Evolutionary conservation across 2,888 invertebrate genomes (phyloP), one percentile per base, ranked within the genome.

Genomic region (Eumerus sabulonum): DNA sequence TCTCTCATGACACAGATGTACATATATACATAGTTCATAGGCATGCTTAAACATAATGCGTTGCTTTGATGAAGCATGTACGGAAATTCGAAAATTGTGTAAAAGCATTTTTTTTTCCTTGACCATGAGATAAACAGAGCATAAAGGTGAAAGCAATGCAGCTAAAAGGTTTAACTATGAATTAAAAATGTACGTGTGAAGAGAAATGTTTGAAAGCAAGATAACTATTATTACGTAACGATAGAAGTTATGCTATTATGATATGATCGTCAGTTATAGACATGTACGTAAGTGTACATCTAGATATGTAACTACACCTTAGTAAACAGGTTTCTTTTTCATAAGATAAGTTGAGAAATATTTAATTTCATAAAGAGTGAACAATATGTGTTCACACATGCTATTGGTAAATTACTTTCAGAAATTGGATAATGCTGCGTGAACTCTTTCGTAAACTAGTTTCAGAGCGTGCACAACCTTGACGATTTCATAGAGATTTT

Each of bases 21-120:
- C n/a, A n/a, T n/a, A n/a, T n/a, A n/a, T n/a, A n/a, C n/a, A n/a
- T n/a, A n/a, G n/a, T n/a, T n/a, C n/a, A n/a, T n/a, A n/a, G n/a
- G n/a, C n/a, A n/a, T n/a, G n/a, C n/a, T n/a, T n/a, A n/a, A n/a
- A n/a, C n/a, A n/a, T n/a, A n/a, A n/a, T n/a, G n/a, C n/a, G n/a
- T n/a, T n/a, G n/a, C n/a, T n/a, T n/a, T n/a, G n/a, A n/a, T n/a
- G n/a, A n/a, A n/a, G n/a, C n/a, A n/a, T n/a, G n/a, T n/a, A n/a
- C n/a, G n/a, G n/a, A 72, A 73, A 73, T 62, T n/a, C n/a, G n/a
- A 77, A 73, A 72, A 63, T 79, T 79, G 56, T 68, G 74, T 54
- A 79, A 79, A 42, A 45, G 38, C 35, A 14, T 27, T 63, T 45
- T 68, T 74, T 4, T 27, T 27, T 4, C 27, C 2, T 27, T 27